Conservation (phyloP, 2,888 invertebrate genomes). For the Suillia variegata region DNA sequence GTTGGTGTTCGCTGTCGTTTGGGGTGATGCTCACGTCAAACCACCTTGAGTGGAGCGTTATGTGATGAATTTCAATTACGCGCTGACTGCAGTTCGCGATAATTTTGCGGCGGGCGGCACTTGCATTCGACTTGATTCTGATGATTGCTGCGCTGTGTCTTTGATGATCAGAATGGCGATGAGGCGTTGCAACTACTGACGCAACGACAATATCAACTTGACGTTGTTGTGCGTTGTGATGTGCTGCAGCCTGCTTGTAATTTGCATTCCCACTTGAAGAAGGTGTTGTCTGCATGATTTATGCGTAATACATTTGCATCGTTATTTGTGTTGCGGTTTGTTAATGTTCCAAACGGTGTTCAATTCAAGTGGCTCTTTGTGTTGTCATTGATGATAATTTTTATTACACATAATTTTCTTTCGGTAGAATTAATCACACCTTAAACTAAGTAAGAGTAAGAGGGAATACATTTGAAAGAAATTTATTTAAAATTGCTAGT, state of each 20-base stretch:
- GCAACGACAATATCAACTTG: background rate
- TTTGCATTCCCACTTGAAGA: background rate
- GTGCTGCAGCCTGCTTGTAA: background rate
- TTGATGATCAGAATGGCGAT: background rate
- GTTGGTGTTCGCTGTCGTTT: no score
- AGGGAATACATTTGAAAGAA: no score
- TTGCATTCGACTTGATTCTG: background rate
- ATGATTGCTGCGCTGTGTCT: background rate
- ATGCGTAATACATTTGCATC: background rate
- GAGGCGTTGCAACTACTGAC: background rate
- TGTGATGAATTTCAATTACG: constrained; percentile 11
- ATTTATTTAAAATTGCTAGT: no score
- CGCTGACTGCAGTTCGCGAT: background rate
- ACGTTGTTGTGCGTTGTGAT: background rate
- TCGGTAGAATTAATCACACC: no score
- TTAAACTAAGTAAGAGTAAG: no score
- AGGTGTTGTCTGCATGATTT: background rate
- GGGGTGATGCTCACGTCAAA: constrained; percentile 1
- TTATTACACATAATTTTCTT: no score
- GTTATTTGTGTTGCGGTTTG: background rate
- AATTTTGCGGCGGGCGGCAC: background rate
- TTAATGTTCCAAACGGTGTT: background rate
- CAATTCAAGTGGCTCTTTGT: background rate
- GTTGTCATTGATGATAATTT: background rate
- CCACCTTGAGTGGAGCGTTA: constrained; percentile 8